A percentile compares a stretch with the other conserved stretches of the same genome.
Conservation (phyloP, 2,888 invertebrate species). For the Tinea trinotella region DNA sequence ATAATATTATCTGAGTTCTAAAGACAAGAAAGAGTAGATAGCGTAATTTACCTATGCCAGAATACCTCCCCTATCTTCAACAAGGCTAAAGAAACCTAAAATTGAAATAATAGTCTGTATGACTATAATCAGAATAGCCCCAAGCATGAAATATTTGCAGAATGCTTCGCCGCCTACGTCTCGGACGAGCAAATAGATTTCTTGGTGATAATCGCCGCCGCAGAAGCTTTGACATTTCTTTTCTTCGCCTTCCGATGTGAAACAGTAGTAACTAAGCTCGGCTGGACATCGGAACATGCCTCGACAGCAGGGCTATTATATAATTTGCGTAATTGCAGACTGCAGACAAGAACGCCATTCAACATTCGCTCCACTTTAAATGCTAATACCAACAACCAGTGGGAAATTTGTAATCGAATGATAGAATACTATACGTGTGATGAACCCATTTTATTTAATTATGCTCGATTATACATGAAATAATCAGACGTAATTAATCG, state of each 20-base stretch:
- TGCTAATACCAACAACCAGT: slow-evolving; percentile 37
- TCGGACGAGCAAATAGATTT: slow-evolving; percentile 15
- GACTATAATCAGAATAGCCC: slow-evolving; percentile 1
- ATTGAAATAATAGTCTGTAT: slow-evolving; percentile 7
- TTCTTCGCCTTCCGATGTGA: slow-evolving; percentile 29
- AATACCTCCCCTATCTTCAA: too few relatives aligned
- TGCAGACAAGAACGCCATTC: slow-evolving; percentile 37
- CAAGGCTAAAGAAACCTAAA: slow-evolving; percentile 1
- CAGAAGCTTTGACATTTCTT: slow-evolving; percentile 44
- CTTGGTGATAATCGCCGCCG: background rate
- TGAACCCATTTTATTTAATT: slow-evolving; percentile 2
- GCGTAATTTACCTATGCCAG: too few relatives aligned
- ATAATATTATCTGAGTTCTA: too few relatives aligned
- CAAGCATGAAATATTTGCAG: slow-evolving; percentile 10
- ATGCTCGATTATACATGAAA: background rate
- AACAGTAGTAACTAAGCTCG: slow-evolving; percentile 36
- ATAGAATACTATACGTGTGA: slow-evolving; percentile 2
- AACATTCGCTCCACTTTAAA: slow-evolving; percentile 38
- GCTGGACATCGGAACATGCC: slow-evolving; percentile 36
- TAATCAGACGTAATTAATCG: background rate
- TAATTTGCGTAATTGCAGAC: slow-evolving; percentile 60
- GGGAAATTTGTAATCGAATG: slow-evolving; percentile 17
- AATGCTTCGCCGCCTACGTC: slow-evolving; percentile 13
- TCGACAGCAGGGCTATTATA: slow-evolving; percentile 53
- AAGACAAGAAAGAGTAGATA: too few relatives aligned